Evolutionary conservation across 2,797 vertebrate species (phyloP).

Genomic region (Nyctibius grandis): DNA sequence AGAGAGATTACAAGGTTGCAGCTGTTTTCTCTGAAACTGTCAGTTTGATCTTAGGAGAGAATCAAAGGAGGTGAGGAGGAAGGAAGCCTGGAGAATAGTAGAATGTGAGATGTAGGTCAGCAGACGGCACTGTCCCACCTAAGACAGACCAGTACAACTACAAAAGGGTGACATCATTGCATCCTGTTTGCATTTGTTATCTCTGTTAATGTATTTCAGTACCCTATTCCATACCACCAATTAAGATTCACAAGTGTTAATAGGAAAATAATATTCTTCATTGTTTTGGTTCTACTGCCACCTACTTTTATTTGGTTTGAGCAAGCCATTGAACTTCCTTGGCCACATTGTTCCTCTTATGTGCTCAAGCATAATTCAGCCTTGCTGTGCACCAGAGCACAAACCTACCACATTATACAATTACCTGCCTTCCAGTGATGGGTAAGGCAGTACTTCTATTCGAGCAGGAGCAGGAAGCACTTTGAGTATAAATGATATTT

Average conservation of each 20-base stretch:
- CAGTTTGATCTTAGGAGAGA: background rate
- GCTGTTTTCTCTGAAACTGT: background rate
- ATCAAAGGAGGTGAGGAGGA: background rate
- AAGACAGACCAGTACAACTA: background rate
- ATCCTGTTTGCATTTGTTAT: background rate
- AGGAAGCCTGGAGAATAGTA: background rate
- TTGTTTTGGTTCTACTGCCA: background rate
- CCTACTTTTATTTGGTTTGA: background rate
- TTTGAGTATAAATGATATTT: background rate
- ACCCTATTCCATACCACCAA: background rate
- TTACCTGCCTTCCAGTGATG: background rate
- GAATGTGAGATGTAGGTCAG: background rate
- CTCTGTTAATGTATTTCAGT: background rate
- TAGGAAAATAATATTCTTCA: background rate
- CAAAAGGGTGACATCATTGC: background rate
- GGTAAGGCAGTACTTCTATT: background rate
- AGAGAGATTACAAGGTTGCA: background rate
- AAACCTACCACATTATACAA: background rate
- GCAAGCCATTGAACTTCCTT: background rate
- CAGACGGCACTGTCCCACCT: background rate
- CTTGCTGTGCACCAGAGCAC: background rate
- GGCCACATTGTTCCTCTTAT: background rate
- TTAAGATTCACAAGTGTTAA: background rate
- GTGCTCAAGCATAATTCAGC: background rate
- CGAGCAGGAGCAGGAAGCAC: background rate